Evolutionary conservation across 2,113 vertebrate species (phyloP), one percentile per base, ranked within the genome.

Genomic region (Euleptes europaea): DNA sequence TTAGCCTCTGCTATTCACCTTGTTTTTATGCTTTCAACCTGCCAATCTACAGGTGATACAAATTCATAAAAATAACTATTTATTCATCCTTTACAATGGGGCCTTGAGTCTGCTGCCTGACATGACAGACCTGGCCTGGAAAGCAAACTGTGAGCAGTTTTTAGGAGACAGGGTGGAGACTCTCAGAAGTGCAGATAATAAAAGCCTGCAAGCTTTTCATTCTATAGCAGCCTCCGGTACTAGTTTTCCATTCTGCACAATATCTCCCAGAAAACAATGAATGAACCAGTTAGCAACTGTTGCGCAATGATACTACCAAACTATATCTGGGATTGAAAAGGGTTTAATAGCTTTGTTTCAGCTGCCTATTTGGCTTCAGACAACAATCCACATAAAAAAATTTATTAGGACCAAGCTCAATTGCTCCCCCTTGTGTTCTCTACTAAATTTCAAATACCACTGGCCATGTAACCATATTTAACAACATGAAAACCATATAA

Each of bases 351-450:
- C 44, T n/a, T n/a, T 6, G 13, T 2, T n/a, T 80, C 28, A 73
- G 69, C 23, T 2, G 51, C 15, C 15, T 54, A 6, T 60, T 60
- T 23, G 57, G 57, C 57, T 60, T 60, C 21, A 57, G 14, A 21
- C 54, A 57, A 57, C 54, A 21, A 57, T 17, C 54, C 54, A 57
- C 17, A 57, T 57, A 57, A 57, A 19, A 57, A 17, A 3, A 3
- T 21, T 57, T 13, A 7, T 57, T 17, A 57, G 54, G 44, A 28
- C 35, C 57, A 49, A 76, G 82, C 33, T 38, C 42, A 38, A 26
- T 66, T 51, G 80, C 80, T 72, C 86, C 86, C 54, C 54, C 80
- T 65, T 78, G 80, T 87, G 80, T 65, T 72, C 51, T 54, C 8
- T 17, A 23, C 31, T 73, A 7, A 7, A 44, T 26, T 49, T 28